Base-by-base conservation (phyloP, 2,888 invertebrate species). In the Dichetophora obliterata region DNA sequence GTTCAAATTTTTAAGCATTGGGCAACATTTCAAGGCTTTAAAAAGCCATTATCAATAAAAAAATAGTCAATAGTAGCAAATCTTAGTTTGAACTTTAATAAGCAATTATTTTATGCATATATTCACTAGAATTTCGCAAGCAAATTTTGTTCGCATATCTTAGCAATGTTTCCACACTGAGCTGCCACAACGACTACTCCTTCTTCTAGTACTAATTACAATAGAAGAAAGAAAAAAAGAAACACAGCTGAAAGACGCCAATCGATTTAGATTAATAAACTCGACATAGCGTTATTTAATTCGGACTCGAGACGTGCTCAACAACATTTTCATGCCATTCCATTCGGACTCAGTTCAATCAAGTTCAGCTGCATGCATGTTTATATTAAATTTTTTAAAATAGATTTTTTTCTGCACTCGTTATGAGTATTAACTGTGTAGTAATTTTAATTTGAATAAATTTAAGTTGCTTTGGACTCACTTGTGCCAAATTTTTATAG, bases 261-360 rank as follows among this genome's bases (percentile, higher is more conserved):
- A 48, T 68, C 68, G 68, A 68, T 68, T 68, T 27, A 68, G 48
- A 50, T 50, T 48, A 48, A 68, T 68, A 68, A 68, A 68, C 59
- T 59, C 59, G 11, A 59, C 59, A 59, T 11, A 59, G 11, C 43
- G 43, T 43, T 43, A 43, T 43, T 43, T 43, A 43, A 59, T 27
- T 31, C 22, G 27, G 14, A 22, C 24, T 14, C 48, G 50, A 19
- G 24, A 9, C 68, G 27, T 24, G 27, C 8, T 48, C 68, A 48
- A 59, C 59, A 16, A 59, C 27, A 1, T 50, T 16, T 50, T 24
- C 52, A 66, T 8, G 43, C 14, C 43, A 43, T 43, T 43, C 37
- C 31, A 37, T 43, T 19, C 11, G 22, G 22, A 19, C 43, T 66
- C 66, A 19, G n/a, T 66, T 22, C 43, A 37, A 37, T 14, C 65